These are phyloP conservation scores for Chloroceryle inda DNA, from an alignment of 2,797 vertebrate species.

Conservation along the genomic window DNA sequence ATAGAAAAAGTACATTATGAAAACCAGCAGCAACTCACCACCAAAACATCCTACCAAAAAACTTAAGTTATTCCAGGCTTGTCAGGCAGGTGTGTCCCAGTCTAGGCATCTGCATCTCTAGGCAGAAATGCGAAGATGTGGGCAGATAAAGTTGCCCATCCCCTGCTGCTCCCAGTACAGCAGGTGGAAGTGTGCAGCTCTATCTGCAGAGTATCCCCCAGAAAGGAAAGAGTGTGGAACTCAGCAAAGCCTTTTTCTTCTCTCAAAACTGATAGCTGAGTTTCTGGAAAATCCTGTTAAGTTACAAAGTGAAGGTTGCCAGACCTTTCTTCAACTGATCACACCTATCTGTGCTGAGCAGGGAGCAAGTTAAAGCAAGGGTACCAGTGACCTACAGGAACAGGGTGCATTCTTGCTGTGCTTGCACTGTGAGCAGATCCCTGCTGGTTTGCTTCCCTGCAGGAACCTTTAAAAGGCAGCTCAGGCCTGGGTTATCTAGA, in stretches of 20 bases:
- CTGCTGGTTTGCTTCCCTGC: background rate
- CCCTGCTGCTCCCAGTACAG: background rate
- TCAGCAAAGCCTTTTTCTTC: background rate
- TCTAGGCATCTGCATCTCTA: background rate
- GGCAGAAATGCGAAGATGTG: background rate
- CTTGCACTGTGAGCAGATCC: background rate
- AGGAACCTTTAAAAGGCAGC: background rate
- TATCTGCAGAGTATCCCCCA: background rate
- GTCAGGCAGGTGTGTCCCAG: background rate
- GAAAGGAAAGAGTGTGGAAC: background rate
- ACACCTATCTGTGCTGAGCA: rapidly evolving
- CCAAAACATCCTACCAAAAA: background rate
- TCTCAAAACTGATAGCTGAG: background rate
- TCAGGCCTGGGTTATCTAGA: background rate
- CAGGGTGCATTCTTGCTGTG: background rate
- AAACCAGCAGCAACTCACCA: background rate
- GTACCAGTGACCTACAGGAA: rapidly evolving
- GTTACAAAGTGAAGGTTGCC: background rate
- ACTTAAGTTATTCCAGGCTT: background rate
- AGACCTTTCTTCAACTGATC: background rate
- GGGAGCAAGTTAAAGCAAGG: background rate
- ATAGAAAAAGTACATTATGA: background rate
- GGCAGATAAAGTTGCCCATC: background rate
- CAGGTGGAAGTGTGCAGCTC: rapidly evolving
- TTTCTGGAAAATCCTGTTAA: slow-evolving; percentile 17